A percentile compares a stretch with the other conserved stretches of the same genome.
Evolutionary conservation across 1,140 invertebrate genomes (phyloP).

Genomic region (Papilio aristodemus): DNA sequence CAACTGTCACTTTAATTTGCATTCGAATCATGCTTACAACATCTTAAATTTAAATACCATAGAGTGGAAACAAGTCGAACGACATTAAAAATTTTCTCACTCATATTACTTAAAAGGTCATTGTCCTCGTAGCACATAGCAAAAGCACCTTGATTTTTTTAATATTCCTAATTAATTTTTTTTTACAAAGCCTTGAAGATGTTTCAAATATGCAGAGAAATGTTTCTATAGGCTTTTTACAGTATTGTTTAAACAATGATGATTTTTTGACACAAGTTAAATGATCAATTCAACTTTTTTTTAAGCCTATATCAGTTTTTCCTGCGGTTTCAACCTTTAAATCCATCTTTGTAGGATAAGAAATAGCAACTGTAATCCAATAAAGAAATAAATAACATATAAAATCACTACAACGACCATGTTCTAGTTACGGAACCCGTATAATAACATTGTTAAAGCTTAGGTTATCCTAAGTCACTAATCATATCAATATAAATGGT

Average conservation of each 20-base stretch:
- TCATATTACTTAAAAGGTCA: not conserved
- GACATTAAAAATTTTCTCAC: not conserved
- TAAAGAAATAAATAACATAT: not conserved
- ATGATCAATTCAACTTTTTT: no score
- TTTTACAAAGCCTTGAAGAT: no score
- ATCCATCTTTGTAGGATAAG: no score
- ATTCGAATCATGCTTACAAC: not conserved
- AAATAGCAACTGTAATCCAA: not conserved
- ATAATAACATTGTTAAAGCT: slow-evolving; percentile 5
- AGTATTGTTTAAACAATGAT: no score
- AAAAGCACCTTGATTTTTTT: no score
- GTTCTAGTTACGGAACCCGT: slow-evolving; percentile 1
- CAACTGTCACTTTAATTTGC: not conserved
- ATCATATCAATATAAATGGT: slow-evolving; percentile 1
- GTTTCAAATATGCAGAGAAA: no score
- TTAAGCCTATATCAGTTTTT: no score
- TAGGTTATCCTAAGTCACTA: slow-evolving; percentile 11
- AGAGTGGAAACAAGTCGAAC: not conserved
- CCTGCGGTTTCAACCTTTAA: no score
- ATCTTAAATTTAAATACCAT: not conserved
- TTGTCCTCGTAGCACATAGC: not conserved
- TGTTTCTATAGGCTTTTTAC: no score
- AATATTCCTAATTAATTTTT: no score
- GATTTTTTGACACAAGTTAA: no score
- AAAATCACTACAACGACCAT: not conserved